phyloP scores from a whole-genome alignment of 2,888 invertebrate species.

The Chalcosyrphus nemorum region DNA sequence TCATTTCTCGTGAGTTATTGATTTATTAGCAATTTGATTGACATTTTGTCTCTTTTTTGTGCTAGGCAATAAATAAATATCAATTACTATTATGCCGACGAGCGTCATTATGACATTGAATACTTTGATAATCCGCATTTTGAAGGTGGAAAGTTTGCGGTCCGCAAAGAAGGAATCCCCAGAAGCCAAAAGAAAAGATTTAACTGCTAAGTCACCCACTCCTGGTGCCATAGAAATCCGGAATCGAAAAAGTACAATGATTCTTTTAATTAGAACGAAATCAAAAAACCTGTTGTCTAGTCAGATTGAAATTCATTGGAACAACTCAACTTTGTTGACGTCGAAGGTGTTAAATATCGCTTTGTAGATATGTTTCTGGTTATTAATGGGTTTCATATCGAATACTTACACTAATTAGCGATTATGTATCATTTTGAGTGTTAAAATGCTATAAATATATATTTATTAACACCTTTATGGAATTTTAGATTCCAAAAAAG shows the following conservation, averaged over 20 bases:
- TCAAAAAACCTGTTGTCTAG: background rate
- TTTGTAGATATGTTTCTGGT: background rate
- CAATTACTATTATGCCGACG: background rate
- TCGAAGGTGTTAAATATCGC: background rate
- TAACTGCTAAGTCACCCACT: background rate
- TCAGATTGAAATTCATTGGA: background rate
- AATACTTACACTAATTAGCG: background rate
- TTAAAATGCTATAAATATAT: background rate
- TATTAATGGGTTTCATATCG: background rate
- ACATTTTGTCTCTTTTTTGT: background rate
- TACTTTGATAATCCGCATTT: background rate
- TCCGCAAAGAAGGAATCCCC: background rate
- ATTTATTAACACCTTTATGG: background rate
- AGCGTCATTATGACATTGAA: background rate
- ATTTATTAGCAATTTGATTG: background rate
- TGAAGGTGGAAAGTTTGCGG: background rate
- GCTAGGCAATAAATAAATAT: background rate
- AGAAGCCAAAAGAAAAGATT: background rate
- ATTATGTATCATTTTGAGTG: slow-evolving; percentile 10
- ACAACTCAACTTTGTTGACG: background rate
- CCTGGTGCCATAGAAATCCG: background rate
- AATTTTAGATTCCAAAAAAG: background rate
- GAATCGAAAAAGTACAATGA: background rate
- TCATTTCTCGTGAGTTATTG: background rate
- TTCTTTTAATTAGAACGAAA: slow-evolving; percentile 13